Conservation (phyloP, 2,113 vertebrate species). For the Peromyscus maniculatus region DNA sequence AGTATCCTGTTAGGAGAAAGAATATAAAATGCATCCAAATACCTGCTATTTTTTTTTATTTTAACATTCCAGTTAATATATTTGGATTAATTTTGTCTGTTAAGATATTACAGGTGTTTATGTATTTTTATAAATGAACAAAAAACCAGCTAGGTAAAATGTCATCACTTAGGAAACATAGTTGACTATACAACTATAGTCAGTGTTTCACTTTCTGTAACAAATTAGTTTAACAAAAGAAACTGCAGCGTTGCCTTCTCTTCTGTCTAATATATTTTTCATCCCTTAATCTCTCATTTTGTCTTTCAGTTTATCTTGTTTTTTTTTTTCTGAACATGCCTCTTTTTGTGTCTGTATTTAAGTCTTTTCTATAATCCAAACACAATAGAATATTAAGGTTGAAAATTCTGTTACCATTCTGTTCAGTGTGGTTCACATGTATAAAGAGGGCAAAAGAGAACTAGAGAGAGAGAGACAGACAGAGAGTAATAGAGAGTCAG, state of each 20-base stretch:
- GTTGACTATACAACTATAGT: neutral
- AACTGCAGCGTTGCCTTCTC: neutral
- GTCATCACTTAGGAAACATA: neutral
- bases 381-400: neutral
- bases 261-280: neutral
- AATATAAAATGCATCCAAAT: neutral
- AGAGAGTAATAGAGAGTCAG: neutral
- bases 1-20: neutral
- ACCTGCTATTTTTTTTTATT: neutral
- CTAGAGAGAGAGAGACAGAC: neutral
- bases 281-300: neutral
- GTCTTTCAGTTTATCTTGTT: neutral
- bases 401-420: neutral
- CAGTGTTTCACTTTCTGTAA: neutral
- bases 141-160: neutral
- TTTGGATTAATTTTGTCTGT: neutral
- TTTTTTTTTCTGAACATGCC: neutral
- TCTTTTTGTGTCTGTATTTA: neutral
- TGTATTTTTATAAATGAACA: neutral
- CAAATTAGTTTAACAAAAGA: neutral
- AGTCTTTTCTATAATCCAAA: neutral
- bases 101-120: neutral
- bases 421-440: neutral
- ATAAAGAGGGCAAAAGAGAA: neutral
- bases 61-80: neutral